Base-by-base conservation (phyloP, 2,113 vertebrate genomes). In the Myodes glareolus region DNA sequence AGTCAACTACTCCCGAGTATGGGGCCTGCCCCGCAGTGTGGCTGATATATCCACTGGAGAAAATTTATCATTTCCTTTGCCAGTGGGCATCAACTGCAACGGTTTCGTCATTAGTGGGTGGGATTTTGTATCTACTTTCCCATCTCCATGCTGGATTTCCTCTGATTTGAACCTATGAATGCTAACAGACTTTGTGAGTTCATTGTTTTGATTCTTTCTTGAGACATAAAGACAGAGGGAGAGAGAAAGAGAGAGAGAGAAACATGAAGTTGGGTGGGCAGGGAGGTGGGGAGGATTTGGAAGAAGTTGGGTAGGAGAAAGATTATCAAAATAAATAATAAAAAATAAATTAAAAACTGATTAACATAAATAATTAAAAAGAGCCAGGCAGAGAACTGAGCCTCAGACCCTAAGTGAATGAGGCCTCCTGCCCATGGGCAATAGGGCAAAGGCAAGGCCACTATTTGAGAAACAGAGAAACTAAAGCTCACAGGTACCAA, bases 31-130 rank as follows among this genome's bases (percentile, higher is more conserved):
- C 36, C 9, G 13, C 14, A 84, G 58, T 84, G 81, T 42, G n/a
- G n/a, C 2, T 17, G 13, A 63, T 10, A 29, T 1, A 16, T 61
- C n/a, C n/a, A 29, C 0, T 29, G 23, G 5, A 3, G 55, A 39
- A 14, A 58, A 39, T n/a, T 58, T 29, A 29, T 42, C 61, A 42
- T 39, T 61, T 63, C 80, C 80, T 61, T 42, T 84, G 23, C 12
- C n/a, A 61, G n/a, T 6, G 2, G 58, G 6, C 39, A 82, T 61
- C 55, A 61, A 61, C 17, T 84, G 23, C 55, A 84, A 17, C 0
- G 1, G n/a, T 25, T 63, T 61, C 55, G 16, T 17, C 23, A 42
- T 10, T 63, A 61, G 23, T 12, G n/a, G 13, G 36, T 27, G 21
- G 23, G n/a, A 39, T 82, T 39, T 82, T 27, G 55, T 61, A 61